phyloP scores from a whole-genome alignment of 92 coral and sea anemone species.

The Porites evermanni region DNA sequence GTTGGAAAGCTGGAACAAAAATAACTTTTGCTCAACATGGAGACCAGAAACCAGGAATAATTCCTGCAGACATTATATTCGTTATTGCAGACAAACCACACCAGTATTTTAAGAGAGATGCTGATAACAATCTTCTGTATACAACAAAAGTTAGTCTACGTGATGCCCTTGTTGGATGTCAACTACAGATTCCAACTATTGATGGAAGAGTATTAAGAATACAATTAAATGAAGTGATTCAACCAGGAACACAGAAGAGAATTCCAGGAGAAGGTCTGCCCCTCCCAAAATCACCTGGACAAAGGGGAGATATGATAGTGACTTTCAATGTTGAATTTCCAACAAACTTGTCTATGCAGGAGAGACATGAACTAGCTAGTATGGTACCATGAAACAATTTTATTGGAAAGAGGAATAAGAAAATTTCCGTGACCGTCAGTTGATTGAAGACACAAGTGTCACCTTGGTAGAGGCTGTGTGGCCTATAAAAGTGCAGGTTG shows the following conservation, averaged over 20 bases:
- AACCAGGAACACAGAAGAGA: constrained; percentile 94
- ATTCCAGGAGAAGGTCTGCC: constrained; percentile 96
- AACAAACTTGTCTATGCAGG: constrained; percentile 80
- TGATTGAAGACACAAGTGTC: too few relatives aligned
- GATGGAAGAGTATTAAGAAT: constrained; percentile 82
- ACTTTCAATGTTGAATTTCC: constrained; percentile 96
- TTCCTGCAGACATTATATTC: constrained; percentile 91
- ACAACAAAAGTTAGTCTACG: constrained; percentile 83
- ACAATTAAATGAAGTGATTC: constrained; percentile 91
- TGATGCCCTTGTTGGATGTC: constrained; percentile 88
- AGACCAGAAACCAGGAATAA: constrained; percentile 77
- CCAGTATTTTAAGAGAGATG: constrained; percentile 88
- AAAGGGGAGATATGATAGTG: constrained; percentile 90
- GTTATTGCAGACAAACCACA: constrained; percentile 91
- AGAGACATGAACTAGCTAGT: constrained; percentile 67
- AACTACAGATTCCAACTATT: constrained; percentile 85
- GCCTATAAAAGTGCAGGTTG: background rate
- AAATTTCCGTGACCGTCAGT: background rate
- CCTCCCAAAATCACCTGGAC: constrained; percentile 76
- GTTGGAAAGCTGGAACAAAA: constrained; percentile 98
- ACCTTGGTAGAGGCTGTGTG: background rate
- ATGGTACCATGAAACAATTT: constrained; percentile 4
- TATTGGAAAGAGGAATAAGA: background rate
- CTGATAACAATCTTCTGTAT: constrained; percentile 88
- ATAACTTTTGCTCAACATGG: constrained; percentile 83